Conservation (phyloP, 2,797 vertebrate genomes). For the Amazonetta brasiliensis region DNA sequence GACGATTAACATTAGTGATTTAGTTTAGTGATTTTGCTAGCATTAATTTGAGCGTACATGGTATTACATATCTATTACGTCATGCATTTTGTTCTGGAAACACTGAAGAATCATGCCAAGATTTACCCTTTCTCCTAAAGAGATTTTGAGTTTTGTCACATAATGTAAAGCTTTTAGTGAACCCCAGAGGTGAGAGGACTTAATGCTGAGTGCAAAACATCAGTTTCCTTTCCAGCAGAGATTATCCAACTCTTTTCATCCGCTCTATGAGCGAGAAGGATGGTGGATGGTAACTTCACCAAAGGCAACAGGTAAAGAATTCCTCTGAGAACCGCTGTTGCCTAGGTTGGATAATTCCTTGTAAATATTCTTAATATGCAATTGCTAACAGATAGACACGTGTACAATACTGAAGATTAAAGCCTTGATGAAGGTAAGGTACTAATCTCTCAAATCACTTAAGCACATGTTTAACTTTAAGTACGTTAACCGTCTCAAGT, state of each 20-base stretch:
- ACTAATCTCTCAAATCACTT: constrained; percentile 39
- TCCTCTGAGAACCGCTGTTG: background rate
- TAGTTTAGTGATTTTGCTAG: background rate
- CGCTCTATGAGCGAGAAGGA: background rate
- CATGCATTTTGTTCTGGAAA: background rate
- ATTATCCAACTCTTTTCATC: background rate
- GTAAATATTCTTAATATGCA: background rate
- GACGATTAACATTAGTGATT: background rate
- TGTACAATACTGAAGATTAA: background rate
- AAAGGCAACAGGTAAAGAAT: background rate
- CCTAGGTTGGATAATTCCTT: background rate
- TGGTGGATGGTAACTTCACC: background rate
- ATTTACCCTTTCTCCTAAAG: background rate
- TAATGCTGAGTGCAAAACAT: background rate
- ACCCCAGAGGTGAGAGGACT: background rate
- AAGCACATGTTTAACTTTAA: constrained; percentile 56
- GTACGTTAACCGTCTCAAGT: background rate
- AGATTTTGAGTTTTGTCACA: background rate
- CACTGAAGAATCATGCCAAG: background rate
- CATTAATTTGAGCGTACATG: background rate
- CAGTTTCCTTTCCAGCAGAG: background rate
- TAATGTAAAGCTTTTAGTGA: background rate
- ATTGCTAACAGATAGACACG: background rate
- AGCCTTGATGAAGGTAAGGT: background rate
- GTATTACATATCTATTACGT: too few relatives aligned